These are phyloP conservation scores for Carterocephalus palaemon DNA, from an alignment of 2,888 invertebrate genomes.

Conservation along the genomic window DNA sequence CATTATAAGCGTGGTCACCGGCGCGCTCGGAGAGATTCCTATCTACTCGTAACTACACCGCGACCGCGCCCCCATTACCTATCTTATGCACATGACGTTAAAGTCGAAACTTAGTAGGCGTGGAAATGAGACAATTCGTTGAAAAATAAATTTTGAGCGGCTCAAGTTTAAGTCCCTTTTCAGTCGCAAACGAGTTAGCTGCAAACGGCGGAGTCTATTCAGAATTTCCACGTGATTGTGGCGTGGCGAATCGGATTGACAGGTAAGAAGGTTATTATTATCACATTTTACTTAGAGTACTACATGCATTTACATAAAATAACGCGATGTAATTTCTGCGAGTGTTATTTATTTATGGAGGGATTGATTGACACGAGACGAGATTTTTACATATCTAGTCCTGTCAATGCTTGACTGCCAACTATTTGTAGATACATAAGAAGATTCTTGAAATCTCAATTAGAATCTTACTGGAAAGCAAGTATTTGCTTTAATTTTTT, in stretches of 20 bases:
- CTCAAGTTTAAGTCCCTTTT: constrained; percentile 37
- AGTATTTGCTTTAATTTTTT: no score
- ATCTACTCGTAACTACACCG: constrained; percentile 51
- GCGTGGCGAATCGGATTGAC: constrained; percentile 74
- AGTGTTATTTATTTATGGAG: constrained; percentile 46
- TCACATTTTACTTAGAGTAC: constrained; percentile 69
- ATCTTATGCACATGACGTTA: constrained; percentile 37
- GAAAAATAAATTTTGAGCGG: constrained; percentile 41
- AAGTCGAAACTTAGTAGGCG: constrained; percentile 32
- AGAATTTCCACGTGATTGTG: constrained; percentile 63
- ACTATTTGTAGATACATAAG: no score
- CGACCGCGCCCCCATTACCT: constrained; percentile 31
- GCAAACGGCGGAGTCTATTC: constrained; percentile 45
- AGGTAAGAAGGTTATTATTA: constrained; percentile 75
- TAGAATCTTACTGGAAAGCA: no score
- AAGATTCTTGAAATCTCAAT: no score
- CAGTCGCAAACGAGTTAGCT: constrained; percentile 32
- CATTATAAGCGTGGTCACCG: constrained; percentile 69
- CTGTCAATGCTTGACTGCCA: no score
- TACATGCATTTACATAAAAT: constrained; percentile 45
- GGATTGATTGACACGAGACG: constrained; percentile 33
- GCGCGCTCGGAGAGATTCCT: constrained; percentile 63
- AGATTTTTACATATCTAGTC: constrained; percentile 2
- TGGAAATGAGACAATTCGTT: constrained; percentile 30
- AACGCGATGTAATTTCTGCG: constrained; percentile 52